These are phyloP conservation scores for Synergus gifuensis DNA, from an alignment of 2,888 invertebrate species.

Conservation along the genomic window DNA sequence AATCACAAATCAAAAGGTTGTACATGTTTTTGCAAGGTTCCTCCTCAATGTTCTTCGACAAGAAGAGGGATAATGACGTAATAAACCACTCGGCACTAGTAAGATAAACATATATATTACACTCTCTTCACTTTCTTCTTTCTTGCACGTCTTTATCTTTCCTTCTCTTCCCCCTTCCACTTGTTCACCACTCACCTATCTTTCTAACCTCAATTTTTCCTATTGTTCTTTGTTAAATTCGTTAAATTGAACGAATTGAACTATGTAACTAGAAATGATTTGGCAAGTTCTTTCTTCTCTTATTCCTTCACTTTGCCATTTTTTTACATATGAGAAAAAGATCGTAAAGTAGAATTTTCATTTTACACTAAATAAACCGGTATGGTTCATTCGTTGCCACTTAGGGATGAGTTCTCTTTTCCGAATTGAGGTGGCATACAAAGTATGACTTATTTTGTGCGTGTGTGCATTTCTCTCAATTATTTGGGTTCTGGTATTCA, in stretches of 20 bases:
- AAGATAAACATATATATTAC: constrained; percentile 49
- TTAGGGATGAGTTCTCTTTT: constrained; percentile 4
- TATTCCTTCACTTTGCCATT: not conserved
- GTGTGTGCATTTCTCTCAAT: not conserved
- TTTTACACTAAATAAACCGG: not conserved
- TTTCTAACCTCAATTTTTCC: not conserved
- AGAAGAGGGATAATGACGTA: constrained; percentile 1
- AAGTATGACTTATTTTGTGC: constrained; percentile 42
- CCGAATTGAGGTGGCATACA: not conserved
- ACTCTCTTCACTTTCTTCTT: constrained; percentile 34
- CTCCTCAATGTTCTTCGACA: not conserved
- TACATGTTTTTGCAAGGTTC: not conserved
- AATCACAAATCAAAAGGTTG: not conserved
- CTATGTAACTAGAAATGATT: not conserved
- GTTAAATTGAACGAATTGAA: not conserved
- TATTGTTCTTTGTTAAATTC: not conserved
- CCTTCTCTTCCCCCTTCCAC: constrained; percentile 10
- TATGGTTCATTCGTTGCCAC: not conserved
- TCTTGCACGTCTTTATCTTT: not conserved
- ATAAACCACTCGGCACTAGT: constrained; percentile 48
- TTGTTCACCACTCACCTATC: not conserved
- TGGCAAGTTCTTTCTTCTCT: not conserved
- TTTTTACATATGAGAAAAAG: not conserved
- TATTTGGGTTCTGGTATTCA: not conserved
- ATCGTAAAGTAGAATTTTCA: not conserved